Evolutionary conservation across 1,140 invertebrate genomes (phyloP).

Genomic region (Seison nebaliae): DNA sequence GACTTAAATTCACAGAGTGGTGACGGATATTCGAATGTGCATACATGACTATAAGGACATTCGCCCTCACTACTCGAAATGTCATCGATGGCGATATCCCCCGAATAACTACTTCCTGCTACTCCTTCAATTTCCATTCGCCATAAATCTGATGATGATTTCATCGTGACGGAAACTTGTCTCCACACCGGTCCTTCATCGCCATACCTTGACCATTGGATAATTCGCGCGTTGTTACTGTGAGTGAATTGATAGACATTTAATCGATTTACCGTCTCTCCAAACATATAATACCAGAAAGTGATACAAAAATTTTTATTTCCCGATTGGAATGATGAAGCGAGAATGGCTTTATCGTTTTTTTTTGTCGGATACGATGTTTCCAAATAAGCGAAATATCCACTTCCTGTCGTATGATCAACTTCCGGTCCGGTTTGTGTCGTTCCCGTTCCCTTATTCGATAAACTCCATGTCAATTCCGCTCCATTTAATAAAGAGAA

Average conservation of each 20-base stretch:
- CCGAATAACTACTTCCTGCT: not conserved
- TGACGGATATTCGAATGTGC: constrained; percentile 3
- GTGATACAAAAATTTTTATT: constrained; percentile 13
- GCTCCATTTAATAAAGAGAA: constrained; percentile 19
- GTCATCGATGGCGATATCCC: constrained; percentile 21
- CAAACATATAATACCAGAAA: constrained; percentile 17
- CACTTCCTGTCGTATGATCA: constrained; percentile 15
- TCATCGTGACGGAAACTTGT: too few relatives aligned
- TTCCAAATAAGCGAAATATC: constrained; percentile 14
- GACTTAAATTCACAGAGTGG: not conserved
- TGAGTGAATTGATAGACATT: too few relatives aligned
- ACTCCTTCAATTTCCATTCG: constrained; percentile 3
- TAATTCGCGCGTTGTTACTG: too few relatives aligned
- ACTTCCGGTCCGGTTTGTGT: constrained; percentile 9
- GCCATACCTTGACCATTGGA: too few relatives aligned
- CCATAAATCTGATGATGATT: too few relatives aligned
- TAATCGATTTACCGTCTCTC: constrained; percentile 16
- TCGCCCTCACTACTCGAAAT: constrained; percentile 16
- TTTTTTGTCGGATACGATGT: not conserved
- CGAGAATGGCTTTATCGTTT: too few relatives aligned
- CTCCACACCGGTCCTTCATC: too few relatives aligned
- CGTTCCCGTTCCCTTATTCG: constrained; percentile 6
- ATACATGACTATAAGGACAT: constrained; percentile 15
- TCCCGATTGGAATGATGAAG: too few relatives aligned
- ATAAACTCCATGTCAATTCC: constrained; percentile 9